Conservation (phyloP, 2,113 vertebrate genomes). For the Pipra filicauda region DNA sequence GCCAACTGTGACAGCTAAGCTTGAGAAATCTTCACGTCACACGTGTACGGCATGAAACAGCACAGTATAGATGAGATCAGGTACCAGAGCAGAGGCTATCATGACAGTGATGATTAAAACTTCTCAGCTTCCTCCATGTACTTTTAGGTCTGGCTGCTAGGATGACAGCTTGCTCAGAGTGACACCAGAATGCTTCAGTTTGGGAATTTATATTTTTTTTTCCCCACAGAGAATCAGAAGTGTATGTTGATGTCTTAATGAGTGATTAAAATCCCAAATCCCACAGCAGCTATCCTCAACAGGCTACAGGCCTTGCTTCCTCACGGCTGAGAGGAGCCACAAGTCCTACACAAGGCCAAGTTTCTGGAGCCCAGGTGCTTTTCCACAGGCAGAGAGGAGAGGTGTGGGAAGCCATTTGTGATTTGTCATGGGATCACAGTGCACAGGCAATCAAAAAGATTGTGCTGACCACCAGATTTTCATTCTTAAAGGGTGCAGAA, state of each 20-base stretch:
- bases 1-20: neutral
- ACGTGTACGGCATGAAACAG: fast-evolving
- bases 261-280: neutral
- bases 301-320: neutral
- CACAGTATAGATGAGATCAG: neutral
- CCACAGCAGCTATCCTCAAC: neutral
- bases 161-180: neutral
- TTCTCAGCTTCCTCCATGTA: neutral
- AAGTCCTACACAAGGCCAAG: neutral
- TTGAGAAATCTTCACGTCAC: neutral
- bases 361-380: neutral
- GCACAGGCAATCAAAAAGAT: neutral
- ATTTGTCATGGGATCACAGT: neutral
- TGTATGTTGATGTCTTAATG: neutral
- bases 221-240: neutral
- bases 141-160: neutral
- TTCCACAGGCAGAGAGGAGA: neutral
- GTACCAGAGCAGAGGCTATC: neutral
- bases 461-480: neutral
- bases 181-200: neutral
- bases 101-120: neutral
- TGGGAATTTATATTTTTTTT: neutral
- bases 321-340: neutral
- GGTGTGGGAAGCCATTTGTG: neutral
- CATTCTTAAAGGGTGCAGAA: neutral